Conservation (phyloP, 2,113 vertebrate genomes). For the Chlamydotis undulata region DNA sequence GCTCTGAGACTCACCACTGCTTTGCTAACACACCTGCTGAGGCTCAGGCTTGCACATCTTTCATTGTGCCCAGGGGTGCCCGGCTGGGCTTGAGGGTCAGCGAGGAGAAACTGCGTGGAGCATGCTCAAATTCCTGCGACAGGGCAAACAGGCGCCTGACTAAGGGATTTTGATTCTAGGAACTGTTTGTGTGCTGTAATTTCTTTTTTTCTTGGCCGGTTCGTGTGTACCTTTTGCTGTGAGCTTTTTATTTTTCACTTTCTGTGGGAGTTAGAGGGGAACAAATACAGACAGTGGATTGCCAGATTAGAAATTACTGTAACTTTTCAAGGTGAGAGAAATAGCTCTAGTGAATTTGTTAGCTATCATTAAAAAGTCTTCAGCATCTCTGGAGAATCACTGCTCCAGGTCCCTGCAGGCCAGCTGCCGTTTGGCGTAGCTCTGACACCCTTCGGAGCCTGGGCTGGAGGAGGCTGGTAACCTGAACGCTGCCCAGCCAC, state of each 20-base stretch:
- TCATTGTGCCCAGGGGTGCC: neutral
- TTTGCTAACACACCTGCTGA: neutral
- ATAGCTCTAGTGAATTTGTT: neutral
- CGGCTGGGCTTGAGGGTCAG: neutral
- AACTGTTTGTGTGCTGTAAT: neutral
- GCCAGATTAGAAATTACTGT: neutral
- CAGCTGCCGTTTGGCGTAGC: neutral
- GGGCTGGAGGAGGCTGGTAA: neutral
- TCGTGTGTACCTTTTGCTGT: neutral
- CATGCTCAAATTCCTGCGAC: rapidly evolving
- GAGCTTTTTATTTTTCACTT: neutral
- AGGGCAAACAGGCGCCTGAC: neutral
- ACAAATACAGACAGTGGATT: neutral
- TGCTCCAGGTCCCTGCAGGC: neutral
- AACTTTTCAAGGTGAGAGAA: neutral
- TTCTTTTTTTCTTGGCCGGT: neutral
- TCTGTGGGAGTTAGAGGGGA: neutral
- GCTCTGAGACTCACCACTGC: neutral
- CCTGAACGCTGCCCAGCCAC: rapidly evolving
- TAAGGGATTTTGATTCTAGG: too few species aligned
- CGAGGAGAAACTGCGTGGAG: neutral
- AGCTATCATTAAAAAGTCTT: neutral
- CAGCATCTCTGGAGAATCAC: neutral
- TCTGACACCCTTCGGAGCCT: neutral
- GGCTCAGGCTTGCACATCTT: neutral